Evolutionary conservation across 2,888 invertebrate species (phyloP), one percentile per base, ranked within the genome.

Genomic region (Agrochola circellaris): DNA sequence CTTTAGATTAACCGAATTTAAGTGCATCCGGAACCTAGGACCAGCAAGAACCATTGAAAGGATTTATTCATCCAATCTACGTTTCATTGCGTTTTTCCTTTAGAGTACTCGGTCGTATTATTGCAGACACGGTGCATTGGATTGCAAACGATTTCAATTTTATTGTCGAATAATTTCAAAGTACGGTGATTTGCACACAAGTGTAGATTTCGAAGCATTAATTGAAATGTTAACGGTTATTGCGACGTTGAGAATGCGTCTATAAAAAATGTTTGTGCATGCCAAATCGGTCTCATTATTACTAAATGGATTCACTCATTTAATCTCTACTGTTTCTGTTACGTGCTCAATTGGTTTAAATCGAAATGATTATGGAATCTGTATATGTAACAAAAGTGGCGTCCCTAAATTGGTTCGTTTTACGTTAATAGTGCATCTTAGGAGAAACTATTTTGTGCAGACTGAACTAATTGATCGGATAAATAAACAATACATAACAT

Each of bases 21-120:
- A 77, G 75, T 87, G 85, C 87, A 87, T 79, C 74, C 83, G 81
- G 66, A 85, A 75, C 68, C 30, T 67, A 81, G 51, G 61, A 83
- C 74, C 72, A 67, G 65, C 34, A 68, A 20, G 11, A 73, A 26
- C 70, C 45, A 74, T 56, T 45, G 8, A 7, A 73, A 75, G 83
- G 74, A 81, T 77, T 78, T 83, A 83, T 82, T 81, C 58, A 38
- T 56, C 42, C 81, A 78, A 87, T 85, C 71, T 75, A 79, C 69
- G 75, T 79, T 86, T 69, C 84, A 86, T 60, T 77, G 71, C 75
- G 60, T 72, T 77, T 79, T 87, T 79, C 62, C 45, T 77, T 76
- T 66, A 56, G 20, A 67, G 60, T 30, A 60, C 61, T 67, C 48
- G 30, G 60, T 61, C 48, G 64, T 75, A 66, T 64, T 56, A 70